Evolutionary conservation across 1,140 invertebrate genomes (phyloP), one percentile per base, ranked within the genome.

Genomic region (Leptopilina clavipes): DNA sequence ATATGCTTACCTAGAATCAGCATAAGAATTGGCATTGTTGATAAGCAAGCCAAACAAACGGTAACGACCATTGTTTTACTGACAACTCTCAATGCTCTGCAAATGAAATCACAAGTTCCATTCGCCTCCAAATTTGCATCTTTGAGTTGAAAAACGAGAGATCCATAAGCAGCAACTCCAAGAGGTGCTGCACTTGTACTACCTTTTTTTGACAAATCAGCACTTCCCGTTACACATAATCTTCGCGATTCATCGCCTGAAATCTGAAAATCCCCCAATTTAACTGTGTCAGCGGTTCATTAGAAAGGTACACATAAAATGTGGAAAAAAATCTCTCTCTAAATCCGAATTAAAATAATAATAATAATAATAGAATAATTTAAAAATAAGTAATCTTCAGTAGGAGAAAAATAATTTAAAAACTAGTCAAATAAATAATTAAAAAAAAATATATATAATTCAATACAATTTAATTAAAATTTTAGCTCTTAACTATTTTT

Each of bases 81-180:
- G 84, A 96, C 92, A 76, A 96, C 95, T 77, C 92, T 92, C 59
- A 95, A 89, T 0, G 94, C 94, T 78, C 94, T 92, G 83, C 92
- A 94, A 0, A 96, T 92, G 84, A 96, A 97, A 86, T 96, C 95
- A 73, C 94, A 94, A 0, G 93, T 94, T 40, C 93, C 92, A 1
- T 92, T 93, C 0, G 95, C 94, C 81, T 97, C 95, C 86, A 94
- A 92, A 81, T 95, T 95, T 56, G 95, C 95, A 84, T 96, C 95
- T 82, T 95, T 95, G 40, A 96, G 91, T 86, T 96, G 95, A 86
- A 95, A 95, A 3, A 94, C 93, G 37, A 96, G 92, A 8, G 94
- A 95, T 25, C 94, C 95, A 82, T 96, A 96, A 0, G 94, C 94
- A 0, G 93, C 93, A 1, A 94, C 90, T 0, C 93, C 93, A 22